Base-by-base conservation (phyloP, 1,140 invertebrate species). In the Drosophila parabipectinata region DNA sequence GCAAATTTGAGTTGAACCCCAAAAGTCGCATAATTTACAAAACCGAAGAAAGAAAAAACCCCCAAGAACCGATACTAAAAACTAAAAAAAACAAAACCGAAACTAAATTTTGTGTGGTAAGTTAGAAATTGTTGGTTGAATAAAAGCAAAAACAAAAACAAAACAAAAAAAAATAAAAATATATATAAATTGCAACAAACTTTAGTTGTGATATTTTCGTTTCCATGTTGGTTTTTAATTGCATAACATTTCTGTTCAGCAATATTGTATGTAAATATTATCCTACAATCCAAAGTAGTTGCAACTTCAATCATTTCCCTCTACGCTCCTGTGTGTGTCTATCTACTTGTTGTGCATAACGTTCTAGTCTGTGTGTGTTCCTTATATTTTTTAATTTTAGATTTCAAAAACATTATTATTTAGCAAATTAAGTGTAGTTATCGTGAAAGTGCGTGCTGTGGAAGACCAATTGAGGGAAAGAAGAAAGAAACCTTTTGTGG, bases 91-190 rank as follows among this genome's bases (percentile, higher is more conserved):
- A 18, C 26, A 71, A 77, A 87, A 85, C 77, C 79, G 82, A 87
- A 77, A 81, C 77, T 67, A 79, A 90, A 90, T 91, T 91, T 91
- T 91, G 90, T 91, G 90, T 91, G 90, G 90, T 91, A 91, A 91
- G 90, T 91, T 91, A 85, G 72, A 79, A 88, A 87, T 81, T 91
- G 82, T 90, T 91, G 79, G 74, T 89, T 89, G 66, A 81, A 72
- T 57, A 60, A 88, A 79, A 64, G 55, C 24, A 68, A 80, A 79
- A 75, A 75, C 75, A 18, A 48, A 72, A 59, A 62, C 54, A 48
- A 51, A 61, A 64, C 47, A 60, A 57, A 48, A 51, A 61, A 64
- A 52, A 60, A 57, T 59, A 52, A 60, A 44, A 44, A 44, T 44
- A 75, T 58, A 69, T 59, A 69, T 37, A 72, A 68, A 59, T 41